Percentiles rank a stretch among this genome's conserved stretches.
phyloP scores from a whole-genome alignment of 2,113 vertebrate species.

The Glareola pratincola region DNA sequence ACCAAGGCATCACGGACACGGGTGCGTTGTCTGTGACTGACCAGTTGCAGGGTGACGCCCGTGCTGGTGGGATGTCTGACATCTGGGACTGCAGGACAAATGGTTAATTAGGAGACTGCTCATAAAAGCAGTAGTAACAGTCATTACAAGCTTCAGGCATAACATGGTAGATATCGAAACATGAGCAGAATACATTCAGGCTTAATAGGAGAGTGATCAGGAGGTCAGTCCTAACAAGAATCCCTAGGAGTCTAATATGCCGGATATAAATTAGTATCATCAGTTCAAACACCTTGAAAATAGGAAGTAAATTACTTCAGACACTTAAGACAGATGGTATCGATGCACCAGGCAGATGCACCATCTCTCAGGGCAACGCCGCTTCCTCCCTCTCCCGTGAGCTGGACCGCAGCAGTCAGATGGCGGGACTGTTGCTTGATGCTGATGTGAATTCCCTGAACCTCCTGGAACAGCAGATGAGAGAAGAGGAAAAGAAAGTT shows the following conservation, averaged over 20 bases:
- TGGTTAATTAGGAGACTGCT: not conserved
- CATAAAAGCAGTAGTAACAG: not conserved
- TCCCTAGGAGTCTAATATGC: not conserved
- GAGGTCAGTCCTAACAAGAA: not conserved
- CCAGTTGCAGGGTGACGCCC: accelerated
- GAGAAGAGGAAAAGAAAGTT: not conserved
- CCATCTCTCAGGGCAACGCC: not conserved
- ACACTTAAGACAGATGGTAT: conserved; percentile 23
- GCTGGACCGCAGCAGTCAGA: not conserved
- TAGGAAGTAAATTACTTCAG: conserved; percentile 41
- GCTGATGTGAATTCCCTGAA: not conserved
- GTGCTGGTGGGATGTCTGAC: not conserved
- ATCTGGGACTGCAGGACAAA: not conserved
- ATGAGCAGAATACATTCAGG: not conserved
- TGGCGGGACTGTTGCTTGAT: not conserved
- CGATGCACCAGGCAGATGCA: not conserved
- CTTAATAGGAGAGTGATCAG: conserved; percentile 10
- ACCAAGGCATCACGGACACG: accelerated
- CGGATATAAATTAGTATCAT: conserved; percentile 40
- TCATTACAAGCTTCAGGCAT: not conserved
- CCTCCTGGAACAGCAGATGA: not conserved
- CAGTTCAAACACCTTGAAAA: conserved; percentile 34
- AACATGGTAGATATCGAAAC: not conserved
- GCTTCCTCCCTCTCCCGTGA: not conserved
- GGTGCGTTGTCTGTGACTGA: not conserved